phyloP scores from a whole-genome alignment of 92 coral and sea anemone species.

The Phenganax stokvisi region DNA sequence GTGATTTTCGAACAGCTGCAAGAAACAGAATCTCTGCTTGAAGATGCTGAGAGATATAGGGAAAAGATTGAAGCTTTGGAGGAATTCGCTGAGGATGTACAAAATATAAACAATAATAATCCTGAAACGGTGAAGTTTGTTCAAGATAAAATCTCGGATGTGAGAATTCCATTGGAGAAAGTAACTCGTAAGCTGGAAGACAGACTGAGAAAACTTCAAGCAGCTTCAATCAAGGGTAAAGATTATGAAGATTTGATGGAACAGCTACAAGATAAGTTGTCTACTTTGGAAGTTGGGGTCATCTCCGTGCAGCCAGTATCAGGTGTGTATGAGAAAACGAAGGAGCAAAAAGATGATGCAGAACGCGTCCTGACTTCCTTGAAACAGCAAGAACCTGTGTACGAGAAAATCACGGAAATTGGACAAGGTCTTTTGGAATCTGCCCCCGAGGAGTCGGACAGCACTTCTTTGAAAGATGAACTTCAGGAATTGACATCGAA shows the following conservation, averaged over 20 bases:
- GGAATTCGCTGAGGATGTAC: slow-evolving; percentile 27
- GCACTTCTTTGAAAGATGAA: slow-evolving; percentile 60
- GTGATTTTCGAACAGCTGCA: slow-evolving; percentile 67
- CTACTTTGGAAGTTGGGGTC: slow-evolving; percentile 65
- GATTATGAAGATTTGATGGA: slow-evolving; percentile 81
- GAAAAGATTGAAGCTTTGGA: slow-evolving; percentile 34
- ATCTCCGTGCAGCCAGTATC: slow-evolving; percentile 67
- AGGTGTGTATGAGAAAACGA: slow-evolving; percentile 64
- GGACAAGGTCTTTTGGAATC: slow-evolving; percentile 63
- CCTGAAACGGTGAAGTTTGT: slow-evolving; percentile 53
- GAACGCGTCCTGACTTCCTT: slow-evolving; percentile 67
- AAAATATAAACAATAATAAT: slow-evolving; percentile 23
- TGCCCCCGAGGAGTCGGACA: slow-evolving; percentile 67
- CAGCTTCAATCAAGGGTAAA: slow-evolving; percentile 73
- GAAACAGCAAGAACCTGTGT: slow-evolving; percentile 88
- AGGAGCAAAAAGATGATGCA: slow-evolving; percentile 66
- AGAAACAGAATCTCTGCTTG: slow-evolving; percentile 54
- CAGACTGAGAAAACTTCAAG: slow-evolving; percentile 66
- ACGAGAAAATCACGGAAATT: slow-evolving; percentile 57
- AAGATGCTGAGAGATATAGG: slow-evolving; percentile 35
- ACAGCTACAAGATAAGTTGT: slow-evolving; percentile 66
- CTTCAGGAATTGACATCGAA: slow-evolving; percentile 60
- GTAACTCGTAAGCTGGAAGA: slow-evolving; percentile 69
- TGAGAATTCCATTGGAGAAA: slow-evolving; percentile 57
- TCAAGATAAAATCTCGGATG: slow-evolving; percentile 63